phyloP scores from a whole-genome alignment of 2,888 invertebrate genomes.

The Xanthia togata region DNA sequence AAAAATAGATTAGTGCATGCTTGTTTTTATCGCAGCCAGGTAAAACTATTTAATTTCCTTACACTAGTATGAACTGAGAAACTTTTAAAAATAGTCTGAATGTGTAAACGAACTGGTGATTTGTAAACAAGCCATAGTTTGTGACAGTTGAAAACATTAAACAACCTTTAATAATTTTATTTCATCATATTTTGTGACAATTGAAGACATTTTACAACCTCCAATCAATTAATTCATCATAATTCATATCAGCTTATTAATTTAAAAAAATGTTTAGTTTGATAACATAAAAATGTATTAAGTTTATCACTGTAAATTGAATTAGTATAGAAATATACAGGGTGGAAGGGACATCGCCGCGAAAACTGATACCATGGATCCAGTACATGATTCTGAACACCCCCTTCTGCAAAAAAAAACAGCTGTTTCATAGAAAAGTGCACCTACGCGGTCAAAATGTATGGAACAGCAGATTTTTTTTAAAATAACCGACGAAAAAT shows the following conservation, averaged over 20 bases:
- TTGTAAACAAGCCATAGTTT: neutral
- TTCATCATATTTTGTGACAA: neutral
- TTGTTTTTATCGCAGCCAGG: neutral
- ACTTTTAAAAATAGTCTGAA: neutral
- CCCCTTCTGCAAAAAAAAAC: no score
- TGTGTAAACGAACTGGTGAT: neutral
- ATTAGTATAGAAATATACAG: slow-evolving; percentile 2
- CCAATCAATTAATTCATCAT: slow-evolving; percentile 5
- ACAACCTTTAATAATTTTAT: slow-evolving; percentile 10
- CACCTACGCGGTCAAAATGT: no score
- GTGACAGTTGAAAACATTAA: neutral
- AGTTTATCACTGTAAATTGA: neutral
- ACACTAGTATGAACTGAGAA: neutral
- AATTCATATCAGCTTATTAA: slow-evolving; percentile 14
- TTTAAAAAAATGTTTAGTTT: neutral
- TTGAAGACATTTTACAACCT: slow-evolving; percentile 13
- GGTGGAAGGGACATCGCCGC: no score
- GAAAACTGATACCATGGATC: no score
- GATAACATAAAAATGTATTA: slow-evolving; percentile 12
- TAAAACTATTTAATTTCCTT: neutral
- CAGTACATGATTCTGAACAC: no score
- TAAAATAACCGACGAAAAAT: no score
- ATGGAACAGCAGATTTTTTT: no score
- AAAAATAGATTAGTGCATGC: neutral
- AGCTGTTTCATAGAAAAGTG: no score